Base-by-base conservation (phyloP, 2,797 vertebrate species). In the Intellagama lesueurii region DNA sequence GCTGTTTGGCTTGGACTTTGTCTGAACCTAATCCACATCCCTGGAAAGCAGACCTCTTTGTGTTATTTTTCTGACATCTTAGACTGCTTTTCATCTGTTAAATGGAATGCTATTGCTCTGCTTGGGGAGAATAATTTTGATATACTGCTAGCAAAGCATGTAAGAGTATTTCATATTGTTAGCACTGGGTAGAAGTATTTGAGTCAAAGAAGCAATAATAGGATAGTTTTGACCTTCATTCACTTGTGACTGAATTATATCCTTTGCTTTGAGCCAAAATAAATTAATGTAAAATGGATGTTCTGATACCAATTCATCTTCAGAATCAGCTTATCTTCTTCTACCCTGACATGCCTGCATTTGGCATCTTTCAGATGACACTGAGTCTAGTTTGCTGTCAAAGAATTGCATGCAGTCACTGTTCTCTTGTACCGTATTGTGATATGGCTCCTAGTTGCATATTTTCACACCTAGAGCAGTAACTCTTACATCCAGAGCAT, bases 91-190 rank as follows among this genome's bases (percentile, higher is more conserved):
- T 24, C 52, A 28, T 88, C 8, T 89, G 26, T 4, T 0, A 0
- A 40, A 1, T n/a, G 32, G 88, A 32, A 49, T 88, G 76, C 47
- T 17, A 0, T 91, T 89, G 83, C 4, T 0, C 17, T 90, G 75
- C 12, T 40, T 26, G 26, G 81, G 14, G 0, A 1, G 0, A 30
- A 0, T 60, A 75, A 86, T 69, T 87, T 14, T 77, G 69, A 83
- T 30, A 0, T 2, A 24, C 0, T 0, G 49, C 68, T 35, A n/a
- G 7, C 32, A 16, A 19, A 87, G 44, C 0, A 0, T 35, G 1
- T 7, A 0, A 0, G 0, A 1, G 66, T 22, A 35, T 60, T 77
- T 66, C 35, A n/a, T 60, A 83, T 72, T 0, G 2, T 1, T 44
- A 32, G 40, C 30, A 91, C 9, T 68, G 28, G 12, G 47, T 47